Evolutionary conservation across 2,113 vertebrate species (phyloP), one percentile per base, ranked within the genome.

Genomic region (Hippocampus barbouri): DNA sequence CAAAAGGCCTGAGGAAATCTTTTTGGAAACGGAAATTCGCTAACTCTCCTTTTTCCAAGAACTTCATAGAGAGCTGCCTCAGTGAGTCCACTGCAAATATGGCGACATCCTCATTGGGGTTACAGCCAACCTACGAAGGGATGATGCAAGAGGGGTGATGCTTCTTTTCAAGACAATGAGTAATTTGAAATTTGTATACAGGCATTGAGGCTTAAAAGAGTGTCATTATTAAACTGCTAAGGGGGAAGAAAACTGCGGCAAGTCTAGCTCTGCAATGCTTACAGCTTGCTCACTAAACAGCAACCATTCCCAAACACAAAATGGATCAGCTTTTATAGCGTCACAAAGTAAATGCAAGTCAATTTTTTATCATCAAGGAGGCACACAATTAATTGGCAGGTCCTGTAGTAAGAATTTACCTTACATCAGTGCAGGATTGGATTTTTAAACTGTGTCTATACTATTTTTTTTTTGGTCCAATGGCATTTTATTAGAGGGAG

Each of bases 11-110:
- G 53, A 99, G 91, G 83, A 99, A 99, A 83, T 99, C 97, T 62
- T 99, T 99, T 88, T 99, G 97, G 92, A 98, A 99, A 75, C 97
- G 95, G 84, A 99, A 99, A 86, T 99, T 99, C 74, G 97, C 97
- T 75, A 99, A 85, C 80, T 99, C 97, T 85, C 97, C 97, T 84
- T 98, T 99, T 87, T 99, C 97, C 79, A 99, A 89, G 82, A 98
- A 99, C 84, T 99, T 99, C 97, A 99, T 98, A 69, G 97, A 99
- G 30, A 99, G 94, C 38, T 99, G 97, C 79, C 97, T 91, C 84
- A 99, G 85, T 0, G 97, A 99, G 82, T 99, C 97, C 74, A 99
- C 96, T 1, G 97, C 97, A 88, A 99, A 99, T 78, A 98, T 97
- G 79, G 97, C 97, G 0, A 98, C 96, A 45, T 99, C 97, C 87